Conservation (phyloP, 2,113 vertebrate species). For the Beaufortia kweichowensis region DNA sequence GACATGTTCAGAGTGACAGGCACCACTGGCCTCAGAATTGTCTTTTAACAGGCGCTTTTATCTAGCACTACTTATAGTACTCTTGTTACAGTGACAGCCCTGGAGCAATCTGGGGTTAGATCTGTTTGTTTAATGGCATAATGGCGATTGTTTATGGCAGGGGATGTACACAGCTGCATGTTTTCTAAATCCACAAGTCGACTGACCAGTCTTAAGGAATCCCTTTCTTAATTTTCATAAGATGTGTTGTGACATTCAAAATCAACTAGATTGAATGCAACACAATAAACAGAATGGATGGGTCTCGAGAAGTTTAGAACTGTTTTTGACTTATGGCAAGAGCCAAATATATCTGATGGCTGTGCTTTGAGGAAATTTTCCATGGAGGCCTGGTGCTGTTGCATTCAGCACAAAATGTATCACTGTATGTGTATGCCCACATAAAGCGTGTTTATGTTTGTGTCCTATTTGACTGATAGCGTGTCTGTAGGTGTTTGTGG, state of each 20-base stretch:
- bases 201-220: not conserved
- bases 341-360: no score
- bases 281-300: no score
- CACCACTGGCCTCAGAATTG: conserved; percentile 7
- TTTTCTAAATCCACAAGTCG: not conserved
- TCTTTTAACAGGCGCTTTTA: not conserved
- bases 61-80: not conserved
- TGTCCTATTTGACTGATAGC: conserved; percentile 14
- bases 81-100: not conserved
- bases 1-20: conserved; percentile 3
- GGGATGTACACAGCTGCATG: not conserved
- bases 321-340: no score
- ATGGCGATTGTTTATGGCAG: not conserved
- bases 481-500: conserved; percentile 18
- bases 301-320: no score
- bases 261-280: no score
- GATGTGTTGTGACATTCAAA: no score
- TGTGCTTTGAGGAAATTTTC: not conserved
- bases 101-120: not conserved
- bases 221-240: no score
- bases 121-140: not conserved
- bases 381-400: not conserved
- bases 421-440: not conserved
- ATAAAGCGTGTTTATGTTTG: not conserved
- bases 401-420: not conserved